Evolutionary conservation across 2,888 invertebrate species (phyloP).

Genomic region (Aspidiotus rigidus): DNA sequence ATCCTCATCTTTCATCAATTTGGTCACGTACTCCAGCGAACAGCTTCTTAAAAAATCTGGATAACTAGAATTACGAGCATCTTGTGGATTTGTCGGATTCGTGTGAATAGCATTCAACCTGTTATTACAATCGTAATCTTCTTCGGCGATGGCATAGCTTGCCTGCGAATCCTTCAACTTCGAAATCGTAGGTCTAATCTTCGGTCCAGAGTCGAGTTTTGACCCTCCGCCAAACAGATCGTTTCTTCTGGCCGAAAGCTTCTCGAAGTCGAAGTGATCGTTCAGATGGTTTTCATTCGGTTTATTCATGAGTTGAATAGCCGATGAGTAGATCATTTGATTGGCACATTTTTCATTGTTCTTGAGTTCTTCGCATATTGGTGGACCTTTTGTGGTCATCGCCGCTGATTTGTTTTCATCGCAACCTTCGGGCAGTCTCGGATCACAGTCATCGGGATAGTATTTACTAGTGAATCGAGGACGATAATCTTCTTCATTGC

Average conservation of each 20-base stretch:
- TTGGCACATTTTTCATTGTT: not conserved
- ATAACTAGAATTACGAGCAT: too few relatives aligned
- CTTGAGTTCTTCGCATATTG: too few relatives aligned
- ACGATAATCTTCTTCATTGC: not conserved
- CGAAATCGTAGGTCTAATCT: not conserved
- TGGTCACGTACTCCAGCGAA: slow-evolving; percentile 21
- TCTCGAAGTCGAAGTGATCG: not conserved
- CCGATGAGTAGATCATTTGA: not conserved
- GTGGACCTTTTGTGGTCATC: not conserved
- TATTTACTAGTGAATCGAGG: not conserved
- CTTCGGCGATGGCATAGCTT: not conserved
- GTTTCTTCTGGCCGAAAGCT: not conserved
- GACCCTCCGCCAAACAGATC: slow-evolving; percentile 16
- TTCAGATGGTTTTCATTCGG: not conserved
- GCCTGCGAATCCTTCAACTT: not conserved
- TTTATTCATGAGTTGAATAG: not conserved
- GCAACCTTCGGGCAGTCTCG: not conserved
- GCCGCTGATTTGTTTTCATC: not conserved
- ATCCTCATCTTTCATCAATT: not conserved
- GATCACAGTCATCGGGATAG: not conserved
- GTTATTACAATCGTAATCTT: not conserved
- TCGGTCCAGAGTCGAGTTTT: slow-evolving; percentile 12
- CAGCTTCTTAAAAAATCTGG: slow-evolving; percentile 17
- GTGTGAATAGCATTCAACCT: not conserved
- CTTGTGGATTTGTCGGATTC: not conserved